A percentile compares a stretch with the other conserved stretches of the same genome.
phyloP scores from a whole-genome alignment of 2,888 invertebrate species.

The Caenorhabditis doughertyi region DNA sequence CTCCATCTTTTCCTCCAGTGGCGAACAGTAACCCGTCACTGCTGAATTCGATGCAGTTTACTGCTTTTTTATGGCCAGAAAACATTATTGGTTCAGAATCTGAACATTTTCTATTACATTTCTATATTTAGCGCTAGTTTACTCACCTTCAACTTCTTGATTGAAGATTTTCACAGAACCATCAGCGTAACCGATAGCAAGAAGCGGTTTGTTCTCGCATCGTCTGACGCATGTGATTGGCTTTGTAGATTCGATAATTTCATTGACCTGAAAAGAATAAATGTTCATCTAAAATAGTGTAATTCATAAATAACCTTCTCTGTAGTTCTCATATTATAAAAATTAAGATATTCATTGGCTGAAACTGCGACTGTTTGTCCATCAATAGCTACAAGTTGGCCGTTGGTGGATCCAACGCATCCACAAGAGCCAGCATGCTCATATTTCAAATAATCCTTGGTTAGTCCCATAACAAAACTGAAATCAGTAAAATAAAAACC shows the following conservation, averaged over 20 bases:
- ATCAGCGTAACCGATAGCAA: conserved; percentile 94
- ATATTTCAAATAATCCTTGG: conserved; percentile 95
- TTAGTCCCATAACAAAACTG: conserved; percentile 79
- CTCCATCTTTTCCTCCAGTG: conserved; percentile 94
- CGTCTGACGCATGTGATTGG: conserved; percentile 89
- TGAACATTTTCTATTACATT: conserved; percentile 33
- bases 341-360: conserved; percentile 93
- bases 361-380: conserved; percentile 91
- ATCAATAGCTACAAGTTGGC: conserved; percentile 90
- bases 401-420: conserved; percentile 88
- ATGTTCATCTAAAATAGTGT: neutral
- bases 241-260: conserved; percentile 85
- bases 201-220: conserved; percentile 88
- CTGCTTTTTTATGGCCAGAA: conserved; percentile 90
- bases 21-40: conserved; percentile 90
- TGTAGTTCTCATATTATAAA: conserved; percentile 94
- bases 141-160: conserved; percentile 44
- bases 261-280: conserved; percentile 68
- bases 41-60: conserved; percentile 92
- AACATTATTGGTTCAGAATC: conserved; percentile 87
- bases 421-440: conserved; percentile 91
- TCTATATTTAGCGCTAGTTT: too few relatives aligned
- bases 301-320: conserved; percentile 86
- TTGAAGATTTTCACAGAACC: conserved; percentile 86
- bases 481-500: neutral